Conservation (phyloP, 2,113 vertebrate genomes). For the cattle (Bos taurus) region DNA sequence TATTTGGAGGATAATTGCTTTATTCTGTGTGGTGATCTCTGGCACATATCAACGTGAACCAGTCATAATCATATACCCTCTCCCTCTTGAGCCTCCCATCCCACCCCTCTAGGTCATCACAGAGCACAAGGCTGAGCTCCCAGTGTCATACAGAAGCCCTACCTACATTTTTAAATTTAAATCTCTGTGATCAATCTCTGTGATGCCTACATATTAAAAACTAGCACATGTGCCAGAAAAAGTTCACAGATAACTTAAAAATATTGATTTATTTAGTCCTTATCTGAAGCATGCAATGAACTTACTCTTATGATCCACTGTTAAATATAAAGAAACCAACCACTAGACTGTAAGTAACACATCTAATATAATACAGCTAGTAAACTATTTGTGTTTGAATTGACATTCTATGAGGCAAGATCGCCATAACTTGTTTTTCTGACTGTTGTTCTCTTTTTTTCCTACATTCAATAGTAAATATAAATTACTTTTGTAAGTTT, state of each 20-base stretch:
- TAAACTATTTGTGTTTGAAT: background rate
- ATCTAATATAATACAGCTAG: background rate
- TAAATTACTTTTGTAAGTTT: background rate
- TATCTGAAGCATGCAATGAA: background rate
- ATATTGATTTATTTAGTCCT: background rate
- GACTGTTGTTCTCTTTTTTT: background rate
- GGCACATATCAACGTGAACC: background rate
- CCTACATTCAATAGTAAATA: background rate
- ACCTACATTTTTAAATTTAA: background rate
- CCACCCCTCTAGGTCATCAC: background rate
- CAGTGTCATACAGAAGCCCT: background rate
- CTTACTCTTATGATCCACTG: background rate
- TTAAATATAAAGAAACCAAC: background rate
- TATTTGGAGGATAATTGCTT: background rate
- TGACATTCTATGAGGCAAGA: background rate
- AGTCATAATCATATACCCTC: background rate
- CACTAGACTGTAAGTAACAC: background rate
- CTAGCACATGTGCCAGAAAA: background rate
- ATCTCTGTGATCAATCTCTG: background rate
- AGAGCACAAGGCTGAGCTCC: background rate
- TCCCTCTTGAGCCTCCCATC: background rate
- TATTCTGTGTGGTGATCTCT: background rate
- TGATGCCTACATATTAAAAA: background rate
- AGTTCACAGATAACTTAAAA: background rate
- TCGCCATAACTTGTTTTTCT: background rate